These are phyloP conservation scores for Antheraea assamensis DNA, from an alignment of 2,888 invertebrate genomes.

Conservation along the genomic window DNA sequence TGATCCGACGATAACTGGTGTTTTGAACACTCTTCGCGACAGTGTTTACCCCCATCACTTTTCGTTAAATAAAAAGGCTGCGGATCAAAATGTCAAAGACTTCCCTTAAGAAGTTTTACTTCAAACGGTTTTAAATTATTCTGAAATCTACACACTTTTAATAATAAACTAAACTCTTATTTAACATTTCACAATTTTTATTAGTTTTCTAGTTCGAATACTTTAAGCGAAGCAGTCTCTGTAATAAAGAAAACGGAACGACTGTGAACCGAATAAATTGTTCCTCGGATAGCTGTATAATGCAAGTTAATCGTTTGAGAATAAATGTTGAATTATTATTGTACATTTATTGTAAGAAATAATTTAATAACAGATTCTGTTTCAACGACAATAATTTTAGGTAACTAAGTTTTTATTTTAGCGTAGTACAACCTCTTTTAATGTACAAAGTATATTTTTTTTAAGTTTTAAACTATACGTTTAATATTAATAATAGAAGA, in stretches of 20 bases:
- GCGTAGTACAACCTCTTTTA: neutral
- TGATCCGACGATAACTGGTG: no score
- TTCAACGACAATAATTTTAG: neutral
- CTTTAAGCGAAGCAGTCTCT: neutral
- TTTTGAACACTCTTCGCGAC: no score
- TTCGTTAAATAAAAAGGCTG: no score
- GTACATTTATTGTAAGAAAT: neutral
- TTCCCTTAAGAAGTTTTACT: no score
- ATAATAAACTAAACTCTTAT: neutral
- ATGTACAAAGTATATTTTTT: neutral
- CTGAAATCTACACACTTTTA: neutral
- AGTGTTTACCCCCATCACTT: no score
- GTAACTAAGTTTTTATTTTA: neutral
- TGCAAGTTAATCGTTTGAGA: conserved; percentile 5
- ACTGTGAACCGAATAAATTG: neutral
- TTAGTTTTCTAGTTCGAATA: neutral
- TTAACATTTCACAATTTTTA: neutral
- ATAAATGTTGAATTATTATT: conserved; percentile 6
- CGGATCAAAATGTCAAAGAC: no score
- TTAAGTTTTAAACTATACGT: no score
- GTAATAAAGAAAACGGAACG: neutral
- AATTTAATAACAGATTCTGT: neutral
- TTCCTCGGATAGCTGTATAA: conserved; percentile 7
- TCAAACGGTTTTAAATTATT: neutral
- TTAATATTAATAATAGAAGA: no score